phyloP scores from a whole-genome alignment of 2,888 invertebrate species.

The Prosapia bicincta region DNA sequence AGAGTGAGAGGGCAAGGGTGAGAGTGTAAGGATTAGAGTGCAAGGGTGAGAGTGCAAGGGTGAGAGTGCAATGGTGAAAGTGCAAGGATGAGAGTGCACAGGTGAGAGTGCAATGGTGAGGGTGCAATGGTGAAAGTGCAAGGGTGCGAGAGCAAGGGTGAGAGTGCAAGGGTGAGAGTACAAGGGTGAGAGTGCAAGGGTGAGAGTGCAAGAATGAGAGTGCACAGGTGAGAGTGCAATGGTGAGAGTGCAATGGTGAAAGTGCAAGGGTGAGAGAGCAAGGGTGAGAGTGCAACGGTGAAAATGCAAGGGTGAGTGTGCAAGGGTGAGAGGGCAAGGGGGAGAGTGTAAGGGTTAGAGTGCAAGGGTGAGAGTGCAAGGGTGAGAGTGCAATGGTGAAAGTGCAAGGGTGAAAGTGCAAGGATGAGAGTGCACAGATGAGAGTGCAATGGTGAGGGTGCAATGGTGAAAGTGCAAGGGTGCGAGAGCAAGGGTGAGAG shows the following conservation, averaged over 20 bases:
- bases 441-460: too few species aligned
- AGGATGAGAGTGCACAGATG: neutral
- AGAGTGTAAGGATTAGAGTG: too few species aligned
- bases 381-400: neutral
- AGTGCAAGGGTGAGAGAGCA: slow-evolving; percentile 2
- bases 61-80: too few species aligned
- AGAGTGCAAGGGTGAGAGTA: neutral
- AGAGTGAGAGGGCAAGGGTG: too few species aligned
- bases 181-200: neutral
- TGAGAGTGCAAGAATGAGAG: neutral
- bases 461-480: neutral
- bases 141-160: neutral
- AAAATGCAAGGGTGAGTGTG: neutral
- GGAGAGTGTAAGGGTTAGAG: neutral
- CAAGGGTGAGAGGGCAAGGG: neutral
- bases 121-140: too few species aligned
- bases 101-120: too few species aligned
- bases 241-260: neutral
- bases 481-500: neutral
- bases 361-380: neutral
- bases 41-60: too few species aligned
- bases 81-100: too few species aligned
- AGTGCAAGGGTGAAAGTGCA: neutral
- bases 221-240: neutral
- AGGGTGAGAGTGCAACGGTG: slow-evolving; percentile 8